Conservation (phyloP, 2,113 vertebrate species). For the Entomyzon cyanotis region DNA sequence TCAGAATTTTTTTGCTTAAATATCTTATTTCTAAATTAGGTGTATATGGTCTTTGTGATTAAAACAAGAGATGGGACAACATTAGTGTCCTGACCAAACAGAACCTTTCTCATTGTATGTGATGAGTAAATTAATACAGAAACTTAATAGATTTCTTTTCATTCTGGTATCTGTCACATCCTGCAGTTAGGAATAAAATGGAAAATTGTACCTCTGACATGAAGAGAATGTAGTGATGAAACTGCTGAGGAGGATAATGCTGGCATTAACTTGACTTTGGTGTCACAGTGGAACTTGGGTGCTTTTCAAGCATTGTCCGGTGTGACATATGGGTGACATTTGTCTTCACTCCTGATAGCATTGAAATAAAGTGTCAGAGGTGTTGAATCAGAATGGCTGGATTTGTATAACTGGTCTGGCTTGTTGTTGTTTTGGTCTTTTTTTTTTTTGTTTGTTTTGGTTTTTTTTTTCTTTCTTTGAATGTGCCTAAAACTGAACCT, state of each 20-base stretch:
- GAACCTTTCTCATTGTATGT: not conserved
- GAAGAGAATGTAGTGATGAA: not conserved
- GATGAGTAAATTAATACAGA: not conserved
- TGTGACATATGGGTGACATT: not conserved
- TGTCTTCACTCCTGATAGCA: rapidly evolving
- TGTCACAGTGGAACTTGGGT: not conserved
- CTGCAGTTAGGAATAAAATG: not conserved
- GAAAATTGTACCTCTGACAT: not conserved
- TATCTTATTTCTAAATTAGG: not conserved
- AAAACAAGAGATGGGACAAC: not conserved
- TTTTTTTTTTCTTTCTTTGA: not conserved
- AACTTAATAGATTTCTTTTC: not conserved
- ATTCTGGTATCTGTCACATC: not conserved
- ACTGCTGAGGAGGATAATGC: not conserved
- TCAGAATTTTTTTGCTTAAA: not conserved
- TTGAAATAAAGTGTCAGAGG: not conserved
- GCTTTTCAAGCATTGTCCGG: not conserved
- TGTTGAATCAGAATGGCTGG: not conserved
- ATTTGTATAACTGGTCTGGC: not conserved
- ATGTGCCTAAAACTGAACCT: not conserved
- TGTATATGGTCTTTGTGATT: not conserved
- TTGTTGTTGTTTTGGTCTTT: not conserved
- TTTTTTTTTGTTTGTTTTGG: no score
- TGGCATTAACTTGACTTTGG: rapidly evolving
- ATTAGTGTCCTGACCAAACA: not conserved